These are phyloP conservation scores for Cygnus olor DNA, from an alignment of 2,797 vertebrate genomes.

Conservation along the genomic window DNA sequence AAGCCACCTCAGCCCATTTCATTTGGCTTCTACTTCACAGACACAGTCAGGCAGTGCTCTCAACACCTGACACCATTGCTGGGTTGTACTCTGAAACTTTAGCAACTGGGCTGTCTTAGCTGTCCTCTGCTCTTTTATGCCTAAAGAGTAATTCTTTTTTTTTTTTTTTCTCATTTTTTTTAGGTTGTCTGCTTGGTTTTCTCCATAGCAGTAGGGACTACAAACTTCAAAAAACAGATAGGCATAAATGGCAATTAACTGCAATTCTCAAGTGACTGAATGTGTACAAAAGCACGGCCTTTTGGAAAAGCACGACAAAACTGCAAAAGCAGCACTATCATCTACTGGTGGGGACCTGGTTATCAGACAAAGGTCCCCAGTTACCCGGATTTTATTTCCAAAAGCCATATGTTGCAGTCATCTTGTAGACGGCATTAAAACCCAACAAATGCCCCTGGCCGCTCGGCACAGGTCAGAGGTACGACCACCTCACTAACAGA, in stretches of 20 bases:
- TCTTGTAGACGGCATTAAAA: neutral
- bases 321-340: neutral
- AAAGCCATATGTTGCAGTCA: neutral
- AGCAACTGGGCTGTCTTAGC: neutral
- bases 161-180: neutral
- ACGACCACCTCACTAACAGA: neutral
- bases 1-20: neutral
- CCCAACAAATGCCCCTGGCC: neutral
- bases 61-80: neutral
- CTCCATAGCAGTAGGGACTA: conserved; percentile 27
- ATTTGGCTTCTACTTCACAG: neutral
- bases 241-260: conserved; percentile 49
- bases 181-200: neutral
- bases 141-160: neutral
- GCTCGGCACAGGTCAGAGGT: neutral
- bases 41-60: neutral
- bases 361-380: neutral
- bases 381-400: neutral
- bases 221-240: conserved; percentile 29
- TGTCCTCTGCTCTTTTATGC: neutral
- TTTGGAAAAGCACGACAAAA: neutral
- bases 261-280: conserved; percentile 37
- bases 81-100: neutral
- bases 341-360: neutral
- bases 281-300: conserved; percentile 8